phyloP scores from a whole-genome alignment of 2,888 invertebrate species.

The Oxytorus armatus region DNA sequence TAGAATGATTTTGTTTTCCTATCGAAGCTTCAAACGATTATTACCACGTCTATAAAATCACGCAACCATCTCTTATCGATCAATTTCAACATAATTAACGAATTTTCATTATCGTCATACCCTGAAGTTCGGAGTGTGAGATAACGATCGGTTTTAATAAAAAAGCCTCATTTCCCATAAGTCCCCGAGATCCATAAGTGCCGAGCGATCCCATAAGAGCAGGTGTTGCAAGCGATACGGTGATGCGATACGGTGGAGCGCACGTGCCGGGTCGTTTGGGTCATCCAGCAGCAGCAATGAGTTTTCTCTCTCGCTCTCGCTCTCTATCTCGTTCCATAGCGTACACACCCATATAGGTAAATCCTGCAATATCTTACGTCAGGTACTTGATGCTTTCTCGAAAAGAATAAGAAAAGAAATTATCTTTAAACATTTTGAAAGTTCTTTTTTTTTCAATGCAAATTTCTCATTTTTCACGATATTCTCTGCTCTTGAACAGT shows the following conservation, averaged over 20 bases:
- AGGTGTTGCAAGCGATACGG: slow-evolving; percentile 67
- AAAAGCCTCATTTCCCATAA: no score
- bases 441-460: no score
- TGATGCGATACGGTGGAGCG: slow-evolving; percentile 63
- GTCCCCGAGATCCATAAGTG: no score
- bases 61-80: not conserved
- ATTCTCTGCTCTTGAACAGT: no score
- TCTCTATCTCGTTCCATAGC: slow-evolving; percentile 25
- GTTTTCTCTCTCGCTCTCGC: no score
- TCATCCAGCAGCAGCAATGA: slow-evolving; percentile 26
- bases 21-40: not conserved
- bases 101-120: slow-evolving; percentile 50
- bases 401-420: no score
- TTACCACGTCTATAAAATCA: slow-evolving; percentile 5
- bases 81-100: slow-evolving; percentile 33
- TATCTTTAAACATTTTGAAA: no score
- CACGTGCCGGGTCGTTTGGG: slow-evolving; percentile 67
- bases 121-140: slow-evolving; percentile 20
- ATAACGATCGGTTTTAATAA: slow-evolving; percentile 40
- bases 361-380: slow-evolving; percentile 17
- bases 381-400: no score
- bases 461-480: no score
- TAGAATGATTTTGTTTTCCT: no score
- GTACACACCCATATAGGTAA: slow-evolving; percentile 42
- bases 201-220: slow-evolving; percentile 47